Percentiles rank a stretch among this genome's conserved stretches.
phyloP scores from a whole-genome alignment of 2,797 vertebrate species.

The Linurgus olivaceus region DNA sequence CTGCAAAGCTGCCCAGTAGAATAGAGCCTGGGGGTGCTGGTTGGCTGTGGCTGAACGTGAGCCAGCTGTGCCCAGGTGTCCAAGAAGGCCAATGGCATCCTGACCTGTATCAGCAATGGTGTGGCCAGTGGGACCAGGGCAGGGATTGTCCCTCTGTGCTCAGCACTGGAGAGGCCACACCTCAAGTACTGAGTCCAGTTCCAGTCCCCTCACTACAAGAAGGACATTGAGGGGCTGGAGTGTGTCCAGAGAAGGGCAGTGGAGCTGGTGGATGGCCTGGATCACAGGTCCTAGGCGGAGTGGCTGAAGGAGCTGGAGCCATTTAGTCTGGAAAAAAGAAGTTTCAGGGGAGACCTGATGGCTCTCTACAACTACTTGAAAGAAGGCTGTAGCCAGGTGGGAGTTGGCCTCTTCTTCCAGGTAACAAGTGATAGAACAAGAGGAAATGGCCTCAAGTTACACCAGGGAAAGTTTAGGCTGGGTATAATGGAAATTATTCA shows the following conservation, averaged over 20 bases:
- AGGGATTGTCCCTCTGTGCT: neutral
- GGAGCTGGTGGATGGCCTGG: neutral
- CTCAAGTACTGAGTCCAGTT: rapidly evolving
- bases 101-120: neutral
- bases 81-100: neutral
- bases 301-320: no score
- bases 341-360: neutral
- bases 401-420: rapidly evolving
- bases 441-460: neutral
- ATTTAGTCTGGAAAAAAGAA: neutral
- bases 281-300: no score
- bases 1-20: neutral
- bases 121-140: neutral
- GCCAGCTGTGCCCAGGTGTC: neutral
- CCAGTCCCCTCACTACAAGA: neutral
- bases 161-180: rapidly evolving
- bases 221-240: neutral
- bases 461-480: neutral
- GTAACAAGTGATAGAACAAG: neutral
- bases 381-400: neutral
- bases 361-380: neutral
- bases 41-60: neutral
- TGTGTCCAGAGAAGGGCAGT: rapidly evolving
- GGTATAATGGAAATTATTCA: neutral
- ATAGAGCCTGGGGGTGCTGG: neutral